These are phyloP conservation scores for Probosciger aterrimus DNA, from an alignment of 2,113 vertebrate species.

Conservation along the genomic window DNA sequence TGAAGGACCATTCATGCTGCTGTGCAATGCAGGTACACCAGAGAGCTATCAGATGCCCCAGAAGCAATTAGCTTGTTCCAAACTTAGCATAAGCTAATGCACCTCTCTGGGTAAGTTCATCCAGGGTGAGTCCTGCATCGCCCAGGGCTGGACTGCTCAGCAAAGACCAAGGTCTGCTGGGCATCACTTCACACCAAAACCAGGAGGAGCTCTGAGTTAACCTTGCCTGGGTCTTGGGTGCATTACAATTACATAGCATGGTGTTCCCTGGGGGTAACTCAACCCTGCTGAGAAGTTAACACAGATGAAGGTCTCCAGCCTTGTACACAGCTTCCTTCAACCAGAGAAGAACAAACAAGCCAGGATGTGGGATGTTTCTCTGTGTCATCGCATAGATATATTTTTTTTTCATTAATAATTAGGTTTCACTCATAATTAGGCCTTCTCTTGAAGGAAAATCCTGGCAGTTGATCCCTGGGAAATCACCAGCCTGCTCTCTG, in stretches of 20 bases:
- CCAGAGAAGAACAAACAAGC: background rate
- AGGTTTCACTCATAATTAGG: background rate
- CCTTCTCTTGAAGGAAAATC: background rate
- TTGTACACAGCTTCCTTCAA: background rate
- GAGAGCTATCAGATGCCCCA: background rate
- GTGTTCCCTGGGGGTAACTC: background rate
- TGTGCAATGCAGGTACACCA: background rate
- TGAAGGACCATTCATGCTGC: background rate
- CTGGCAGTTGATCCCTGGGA: background rate
- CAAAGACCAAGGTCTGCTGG: background rate
- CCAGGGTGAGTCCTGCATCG: background rate
- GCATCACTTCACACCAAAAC: background rate
- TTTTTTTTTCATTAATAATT: background rate
- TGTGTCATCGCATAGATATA: background rate
- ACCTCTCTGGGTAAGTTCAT: background rate
- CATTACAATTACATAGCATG: background rate
- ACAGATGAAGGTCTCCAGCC: background rate
- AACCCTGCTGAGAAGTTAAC: background rate
- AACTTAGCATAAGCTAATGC: background rate
- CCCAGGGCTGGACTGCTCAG: background rate
- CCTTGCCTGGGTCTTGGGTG: background rate
- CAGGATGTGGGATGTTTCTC: background rate
- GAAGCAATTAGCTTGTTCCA: background rate
- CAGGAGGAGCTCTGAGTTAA: background rate
- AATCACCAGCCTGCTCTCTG: background rate